These are phyloP conservation scores for Vidua macroura DNA, from an alignment of 2,113 vertebrate genomes.

Conservation along the genomic window DNA sequence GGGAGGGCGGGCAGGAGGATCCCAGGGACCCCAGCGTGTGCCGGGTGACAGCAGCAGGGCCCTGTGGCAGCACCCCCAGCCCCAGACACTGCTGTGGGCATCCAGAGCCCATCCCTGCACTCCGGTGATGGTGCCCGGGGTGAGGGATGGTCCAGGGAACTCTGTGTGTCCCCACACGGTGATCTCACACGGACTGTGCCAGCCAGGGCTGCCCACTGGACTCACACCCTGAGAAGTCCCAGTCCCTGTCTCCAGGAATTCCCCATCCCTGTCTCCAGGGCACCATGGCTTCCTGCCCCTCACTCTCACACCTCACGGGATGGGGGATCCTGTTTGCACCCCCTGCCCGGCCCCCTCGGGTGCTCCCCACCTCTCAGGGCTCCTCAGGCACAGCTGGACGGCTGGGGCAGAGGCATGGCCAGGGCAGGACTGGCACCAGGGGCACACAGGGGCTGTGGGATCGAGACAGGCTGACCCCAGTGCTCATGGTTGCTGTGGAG, in stretches of 20 bases:
- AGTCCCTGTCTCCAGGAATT: neutral
- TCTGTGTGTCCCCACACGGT: neutral
- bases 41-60: neutral
- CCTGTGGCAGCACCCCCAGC: neutral
- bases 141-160: fast-evolving
- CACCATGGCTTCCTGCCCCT: neutral
- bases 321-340: no score
- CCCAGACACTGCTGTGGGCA: neutral
- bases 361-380: neutral
- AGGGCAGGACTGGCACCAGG: fast-evolving
- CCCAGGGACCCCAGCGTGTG: neutral
- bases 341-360: neutral
- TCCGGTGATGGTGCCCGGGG: fast-evolving
- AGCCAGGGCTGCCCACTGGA: neutral
- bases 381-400: neutral
- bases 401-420: neutral
- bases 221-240: fast-evolving
- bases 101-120: fast-evolving
- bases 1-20: neutral
- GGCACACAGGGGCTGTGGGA: fast-evolving
- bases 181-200: neutral
- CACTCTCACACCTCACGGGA: neutral
- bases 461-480: neutral
- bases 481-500: neutral
- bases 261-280: no score